These are phyloP conservation scores for Liparis tanakae DNA, from an alignment of 2,797 vertebrate genomes.

Conservation along the genomic window DNA sequence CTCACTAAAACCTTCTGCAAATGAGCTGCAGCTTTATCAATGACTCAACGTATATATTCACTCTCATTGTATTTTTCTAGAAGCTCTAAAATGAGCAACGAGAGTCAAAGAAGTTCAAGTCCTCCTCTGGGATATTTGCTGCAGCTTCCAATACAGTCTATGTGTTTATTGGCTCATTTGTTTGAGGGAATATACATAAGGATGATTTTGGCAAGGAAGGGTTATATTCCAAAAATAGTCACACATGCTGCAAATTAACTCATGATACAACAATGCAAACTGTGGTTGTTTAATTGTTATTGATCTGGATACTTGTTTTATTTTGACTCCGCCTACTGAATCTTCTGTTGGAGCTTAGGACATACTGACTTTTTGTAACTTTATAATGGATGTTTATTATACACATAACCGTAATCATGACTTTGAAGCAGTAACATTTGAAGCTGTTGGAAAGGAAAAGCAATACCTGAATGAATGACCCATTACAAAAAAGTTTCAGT, in stretches of 20 bases:
- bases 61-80: slow-evolving; percentile 49
- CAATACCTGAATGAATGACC: background rate
- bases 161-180: slow-evolving; percentile 28
- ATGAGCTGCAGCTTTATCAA: slow-evolving; percentile 33
- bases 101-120: slow-evolving; percentile 53
- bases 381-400: background rate
- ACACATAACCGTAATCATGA: background rate
- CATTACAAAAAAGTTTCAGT: background rate
- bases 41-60: slow-evolving; percentile 36
- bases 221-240: slow-evolving; percentile 18
- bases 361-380: background rate
- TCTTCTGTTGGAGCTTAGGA: background rate
- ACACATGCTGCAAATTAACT: slow-evolving; percentile 20
- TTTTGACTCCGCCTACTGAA: background rate
- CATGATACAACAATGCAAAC: slow-evolving; percentile 19
- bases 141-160: background rate
- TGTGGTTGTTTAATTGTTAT: slow-evolving; percentile 17
- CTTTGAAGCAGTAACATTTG: background rate
- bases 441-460: background rate
- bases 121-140: slow-evolving; percentile 52
- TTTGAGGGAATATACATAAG: slow-evolving; percentile 36
- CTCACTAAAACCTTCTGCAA: slow-evolving; percentile 16
- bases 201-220: slow-evolving; percentile 5
- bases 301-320: background rate
- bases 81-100: slow-evolving; percentile 44